Conservation (phyloP, 2,113 vertebrate genomes). For the Phalacrocorax pelagicus region DNA sequence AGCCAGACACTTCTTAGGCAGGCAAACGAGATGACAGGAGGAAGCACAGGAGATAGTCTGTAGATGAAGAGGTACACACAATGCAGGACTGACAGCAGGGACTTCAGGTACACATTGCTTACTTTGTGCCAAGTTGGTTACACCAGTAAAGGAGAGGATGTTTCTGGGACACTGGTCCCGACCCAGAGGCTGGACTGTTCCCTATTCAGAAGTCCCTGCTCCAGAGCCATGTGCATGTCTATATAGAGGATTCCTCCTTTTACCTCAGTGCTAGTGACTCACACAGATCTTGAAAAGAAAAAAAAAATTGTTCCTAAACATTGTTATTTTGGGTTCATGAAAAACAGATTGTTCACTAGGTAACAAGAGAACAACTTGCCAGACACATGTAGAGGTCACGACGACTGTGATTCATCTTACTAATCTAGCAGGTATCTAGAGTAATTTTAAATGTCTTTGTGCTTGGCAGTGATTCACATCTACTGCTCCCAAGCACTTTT, state of each 20-base stretch:
- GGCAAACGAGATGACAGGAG: not conserved
- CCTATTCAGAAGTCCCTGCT: not conserved
- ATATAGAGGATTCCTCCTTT: not conserved
- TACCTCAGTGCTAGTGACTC: slow-evolving; percentile 21
- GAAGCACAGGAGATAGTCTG: not conserved
- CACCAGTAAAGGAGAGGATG: not conserved
- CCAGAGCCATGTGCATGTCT: not conserved
- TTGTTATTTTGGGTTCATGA: slow-evolving; percentile 51
- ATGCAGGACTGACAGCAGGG: not conserved
- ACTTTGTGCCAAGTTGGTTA: not conserved
- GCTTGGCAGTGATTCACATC: slow-evolving; percentile 33
- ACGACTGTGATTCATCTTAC: slow-evolving; percentile 41
- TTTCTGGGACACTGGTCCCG: not conserved
- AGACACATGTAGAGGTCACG: slow-evolving; percentile 57
- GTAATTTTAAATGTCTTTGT: not conserved
- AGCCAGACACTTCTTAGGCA: not conserved
- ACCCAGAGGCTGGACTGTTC: not conserved
- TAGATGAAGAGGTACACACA: not conserved
- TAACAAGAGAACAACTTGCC: slow-evolving; percentile 60
- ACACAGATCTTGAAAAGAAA: not conserved
- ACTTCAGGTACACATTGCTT: not conserved
- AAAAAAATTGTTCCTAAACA: slow-evolving; percentile 16
- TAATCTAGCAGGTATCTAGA: slow-evolving; percentile 27
- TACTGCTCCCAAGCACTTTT: not conserved
- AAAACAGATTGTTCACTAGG: slow-evolving; percentile 50